These are phyloP conservation scores for Anseranas semipalmata DNA, from an alignment of 2,113 vertebrate species.

Conservation along the genomic window DNA sequence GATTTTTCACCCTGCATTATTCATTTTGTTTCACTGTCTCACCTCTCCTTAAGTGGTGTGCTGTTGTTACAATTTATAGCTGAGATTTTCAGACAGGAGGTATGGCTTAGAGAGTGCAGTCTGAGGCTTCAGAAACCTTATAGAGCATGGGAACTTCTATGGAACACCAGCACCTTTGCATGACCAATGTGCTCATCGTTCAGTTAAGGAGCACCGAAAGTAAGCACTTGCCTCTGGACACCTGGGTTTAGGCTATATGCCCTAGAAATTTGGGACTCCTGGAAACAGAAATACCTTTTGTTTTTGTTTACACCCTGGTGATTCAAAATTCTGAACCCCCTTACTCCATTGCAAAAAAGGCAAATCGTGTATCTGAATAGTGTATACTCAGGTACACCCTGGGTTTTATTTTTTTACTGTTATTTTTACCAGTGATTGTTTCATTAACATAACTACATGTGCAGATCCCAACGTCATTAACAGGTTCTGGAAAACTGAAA, in stretches of 20 bases:
- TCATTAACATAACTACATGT: not conserved
- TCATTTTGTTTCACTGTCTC: not conserved
- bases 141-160: not conserved
- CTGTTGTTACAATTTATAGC: not conserved
- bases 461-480: not conserved
- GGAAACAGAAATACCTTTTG: not conserved
- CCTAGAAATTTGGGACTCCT: not conserved
- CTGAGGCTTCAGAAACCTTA: not conserved
- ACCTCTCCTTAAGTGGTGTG: not conserved
- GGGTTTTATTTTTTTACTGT: not conserved
- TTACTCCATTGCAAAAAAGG: not conserved
- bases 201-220: not conserved
- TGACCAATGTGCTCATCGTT: not conserved
- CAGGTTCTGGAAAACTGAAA: not conserved
- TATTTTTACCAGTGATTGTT: not conserved
- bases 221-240: not conserved
- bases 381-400: not conserved
- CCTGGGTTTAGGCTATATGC: not conserved
- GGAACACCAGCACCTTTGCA: not conserved
- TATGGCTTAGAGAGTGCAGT: not conserved
- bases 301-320: not conserved
- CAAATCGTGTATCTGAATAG: not conserved
- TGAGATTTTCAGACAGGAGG: not conserved
- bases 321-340: not conserved
- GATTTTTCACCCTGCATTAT: fast-evolving